Percentiles rank a stretch among this genome's conserved stretches.
Conservation (phyloP, 2,888 invertebrate species). For the Xestoiulus laeticollis region DNA sequence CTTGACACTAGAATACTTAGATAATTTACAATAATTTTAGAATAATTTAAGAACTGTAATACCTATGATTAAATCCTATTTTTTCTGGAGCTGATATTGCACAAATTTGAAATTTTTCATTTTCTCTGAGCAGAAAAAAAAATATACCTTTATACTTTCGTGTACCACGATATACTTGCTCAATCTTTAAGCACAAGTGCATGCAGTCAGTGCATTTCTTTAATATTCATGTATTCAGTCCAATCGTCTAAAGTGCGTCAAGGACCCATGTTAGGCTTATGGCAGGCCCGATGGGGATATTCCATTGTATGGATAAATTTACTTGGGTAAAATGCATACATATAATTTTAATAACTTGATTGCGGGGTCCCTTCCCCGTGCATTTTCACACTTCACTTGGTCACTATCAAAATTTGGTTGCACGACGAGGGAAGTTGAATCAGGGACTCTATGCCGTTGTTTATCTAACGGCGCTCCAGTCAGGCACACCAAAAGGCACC, state of each 20-base stretch:
- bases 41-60: too few species aligned
- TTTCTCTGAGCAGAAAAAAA: too few species aligned
- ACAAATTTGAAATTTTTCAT: too few species aligned
- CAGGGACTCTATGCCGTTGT: constrained; percentile 10
- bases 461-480: constrained; percentile 32
- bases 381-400: constrained; percentile 29
- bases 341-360: constrained; percentile 23
- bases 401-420: constrained; percentile 7
- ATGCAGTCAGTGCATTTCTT: not conserved
- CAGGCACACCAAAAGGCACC: constrained; percentile 29
- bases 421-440: not conserved
- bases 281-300: not conserved
- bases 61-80: too few species aligned
- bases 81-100: too few species aligned
- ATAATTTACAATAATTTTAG: too few species aligned
- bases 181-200: not conserved
- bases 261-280: not conserved
- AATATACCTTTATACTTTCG: not conserved
- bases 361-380: not conserved
- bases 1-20: too few species aligned
- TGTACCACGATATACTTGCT: not conserved
- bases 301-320: not conserved
- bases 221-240: not conserved
- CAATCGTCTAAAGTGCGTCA: not conserved
- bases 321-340: not conserved